Evolutionary conservation across 2,113 vertebrate genomes (phyloP).

Genomic region (Psilopogon haemacephalus): DNA sequence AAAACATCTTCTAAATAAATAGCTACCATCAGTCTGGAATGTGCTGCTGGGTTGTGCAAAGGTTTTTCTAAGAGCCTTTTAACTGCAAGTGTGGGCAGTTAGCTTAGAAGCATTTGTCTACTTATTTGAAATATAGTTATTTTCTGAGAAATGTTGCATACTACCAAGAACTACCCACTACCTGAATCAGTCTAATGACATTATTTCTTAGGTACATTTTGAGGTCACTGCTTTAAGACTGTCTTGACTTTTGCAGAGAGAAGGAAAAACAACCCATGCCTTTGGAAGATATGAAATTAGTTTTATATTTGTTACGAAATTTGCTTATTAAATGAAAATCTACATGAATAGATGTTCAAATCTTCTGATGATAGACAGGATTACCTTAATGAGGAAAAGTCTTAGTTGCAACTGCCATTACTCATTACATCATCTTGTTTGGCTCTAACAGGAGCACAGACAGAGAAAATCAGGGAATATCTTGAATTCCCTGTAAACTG

Average conservation of each 20-base stretch:
- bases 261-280: neutral
- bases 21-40: neutral
- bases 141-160: neutral
- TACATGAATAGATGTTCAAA: neutral
- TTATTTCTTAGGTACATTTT: neutral
- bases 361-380: neutral
- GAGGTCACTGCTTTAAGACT: neutral
- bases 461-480: neutral
- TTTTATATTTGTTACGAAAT: neutral
- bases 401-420: neutral
- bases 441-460: neutral
- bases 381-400: neutral
- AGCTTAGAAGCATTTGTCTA: neutral
- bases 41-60: neutral
- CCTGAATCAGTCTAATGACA: neutral
- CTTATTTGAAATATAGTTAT: neutral
- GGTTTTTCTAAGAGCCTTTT: neutral
- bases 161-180: neutral
- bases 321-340: neutral
- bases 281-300: neutral
- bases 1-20: neutral
- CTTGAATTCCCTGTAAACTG: neutral
- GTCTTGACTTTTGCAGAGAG: neutral
- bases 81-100: neutral
- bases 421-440: neutral